These are phyloP conservation scores for Lasius platythorax DNA, from an alignment of 2,888 invertebrate genomes.

Conservation along the genomic window DNA sequence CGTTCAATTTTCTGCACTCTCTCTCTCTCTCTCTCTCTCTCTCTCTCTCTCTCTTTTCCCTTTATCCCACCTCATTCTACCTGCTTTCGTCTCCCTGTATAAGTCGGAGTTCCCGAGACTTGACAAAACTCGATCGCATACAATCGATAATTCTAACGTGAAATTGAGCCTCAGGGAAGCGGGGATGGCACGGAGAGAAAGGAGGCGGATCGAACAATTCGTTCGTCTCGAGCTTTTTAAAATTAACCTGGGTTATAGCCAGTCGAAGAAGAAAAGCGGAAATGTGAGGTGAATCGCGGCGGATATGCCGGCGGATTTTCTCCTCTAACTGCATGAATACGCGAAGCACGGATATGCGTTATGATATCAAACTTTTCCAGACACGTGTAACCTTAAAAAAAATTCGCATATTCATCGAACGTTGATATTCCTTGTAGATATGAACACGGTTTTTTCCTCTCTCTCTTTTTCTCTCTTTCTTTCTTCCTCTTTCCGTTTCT, in stretches of 20 bases:
- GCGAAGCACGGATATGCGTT: slow-evolving; percentile 14
- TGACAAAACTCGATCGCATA: slow-evolving; percentile 48
- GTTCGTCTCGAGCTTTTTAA: slow-evolving; percentile 58
- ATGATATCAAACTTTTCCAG: slow-evolving; percentile 24
- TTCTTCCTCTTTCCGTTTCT: not conserved
- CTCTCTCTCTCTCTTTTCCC: slow-evolving; percentile 14
- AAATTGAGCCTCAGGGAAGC: slow-evolving; percentile 35
- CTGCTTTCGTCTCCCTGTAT: not conserved
- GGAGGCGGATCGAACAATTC: slow-evolving; percentile 14
- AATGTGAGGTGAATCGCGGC: slow-evolving; percentile 44
- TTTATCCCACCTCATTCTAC: slow-evolving; percentile 1
- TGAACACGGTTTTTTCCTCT: not conserved
- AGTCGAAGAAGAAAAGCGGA: slow-evolving; percentile 29
- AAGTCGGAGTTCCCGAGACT: slow-evolving; percentile 33
- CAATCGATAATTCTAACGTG: slow-evolving; percentile 60
- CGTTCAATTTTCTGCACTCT: slow-evolving; percentile 20
- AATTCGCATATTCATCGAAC: slow-evolving; percentile 5
- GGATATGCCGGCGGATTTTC: slow-evolving; percentile 38
- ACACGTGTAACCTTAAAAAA: slow-evolving; percentile 8
- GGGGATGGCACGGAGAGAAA: not conserved
- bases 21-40: slow-evolving; percentile 26
- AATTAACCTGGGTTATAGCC: slow-evolving; percentile 49
- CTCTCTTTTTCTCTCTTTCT: not conserved
- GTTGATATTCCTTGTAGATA: slow-evolving; percentile 7
- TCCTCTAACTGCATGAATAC: slow-evolving; percentile 41